Conservation (phyloP, 2,888 invertebrate species). For the Margaritifera margaritifera region DNA sequence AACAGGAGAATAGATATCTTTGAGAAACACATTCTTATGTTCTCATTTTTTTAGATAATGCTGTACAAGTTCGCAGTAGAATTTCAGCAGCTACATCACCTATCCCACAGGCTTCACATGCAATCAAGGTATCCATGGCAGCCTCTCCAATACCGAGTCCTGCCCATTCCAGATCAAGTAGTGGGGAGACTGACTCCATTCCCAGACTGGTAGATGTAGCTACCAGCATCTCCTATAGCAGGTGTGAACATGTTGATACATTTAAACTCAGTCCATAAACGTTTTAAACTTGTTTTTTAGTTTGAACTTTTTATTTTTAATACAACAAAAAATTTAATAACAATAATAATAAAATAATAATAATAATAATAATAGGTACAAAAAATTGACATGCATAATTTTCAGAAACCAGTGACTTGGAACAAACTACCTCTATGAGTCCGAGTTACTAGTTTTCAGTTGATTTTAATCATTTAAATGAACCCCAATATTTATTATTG, state of each 20-base stretch:
- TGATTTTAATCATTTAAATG: too few species aligned
- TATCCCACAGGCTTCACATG: slow-evolving; percentile 15
- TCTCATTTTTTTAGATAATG: slow-evolving; percentile 19
- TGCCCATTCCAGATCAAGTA: slow-evolving; percentile 10
- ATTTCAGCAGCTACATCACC: slow-evolving; percentile 37
- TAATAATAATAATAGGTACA: too few species aligned
- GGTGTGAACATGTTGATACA: too few species aligned
- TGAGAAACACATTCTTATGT: neutral
- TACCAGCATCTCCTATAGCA: slow-evolving; percentile 45
- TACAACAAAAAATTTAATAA: too few species aligned
- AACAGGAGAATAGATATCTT: too few species aligned
- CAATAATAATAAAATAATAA: too few species aligned
- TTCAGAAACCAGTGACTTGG: too few species aligned
- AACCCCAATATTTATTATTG: too few species aligned
- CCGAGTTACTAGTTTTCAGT: too few species aligned
- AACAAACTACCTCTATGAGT: too few species aligned
- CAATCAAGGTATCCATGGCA: slow-evolving; percentile 24
- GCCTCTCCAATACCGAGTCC: slow-evolving; percentile 32
- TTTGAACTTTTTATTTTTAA: neutral
- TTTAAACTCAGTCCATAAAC: neutral
- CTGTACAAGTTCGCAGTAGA: slow-evolving; percentile 26
- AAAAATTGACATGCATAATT: too few species aligned
- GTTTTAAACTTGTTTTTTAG: neutral
- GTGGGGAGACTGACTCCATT: slow-evolving; percentile 5
- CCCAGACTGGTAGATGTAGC: slow-evolving; percentile 37